Base-by-base conservation (phyloP, 1,140 invertebrate genomes). In the Lepidotrigona ventralis region DNA sequence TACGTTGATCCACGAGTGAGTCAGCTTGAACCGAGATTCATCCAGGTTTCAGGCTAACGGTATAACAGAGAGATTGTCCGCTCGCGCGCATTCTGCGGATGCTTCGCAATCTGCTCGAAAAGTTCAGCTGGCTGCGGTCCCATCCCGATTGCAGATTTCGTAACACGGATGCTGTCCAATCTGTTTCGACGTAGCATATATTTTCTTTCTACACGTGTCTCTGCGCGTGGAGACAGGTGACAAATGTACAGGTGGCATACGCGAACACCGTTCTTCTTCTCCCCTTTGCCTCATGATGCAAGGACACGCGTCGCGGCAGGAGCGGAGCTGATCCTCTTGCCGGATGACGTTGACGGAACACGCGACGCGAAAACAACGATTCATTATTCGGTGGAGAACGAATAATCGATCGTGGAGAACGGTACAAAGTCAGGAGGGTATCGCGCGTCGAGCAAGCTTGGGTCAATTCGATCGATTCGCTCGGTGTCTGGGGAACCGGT, bases 391-490 rank as follows among this genome's bases (percentile, higher is more conserved):
- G 51, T 39, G 74, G 75, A n/a, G n/a, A n/a, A n/a, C n/a, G n/a
- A n/a, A n/a, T n/a, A n/a, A n/a, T 46, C 70, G 68, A 33, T 33
- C 33, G 54, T 46, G 51, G 29, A 74, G 4, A 88, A 88, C 86
- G 86, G 86, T 87, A 87, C 83, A 85, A 83, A 87, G 19, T 15
- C 21, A 69, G 51, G 63, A 64, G 70, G 79, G 33, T 70, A 54
- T 78, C 71, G 87, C 64, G 75, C 86, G 78, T 80, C 58, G 79
- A 85, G 64, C 63, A 39, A 23, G 39, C 79, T 85, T 53, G 83
- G 87, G 76, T 88, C 86, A 86, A 83, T 84, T 88, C 86, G 86
- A 88, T 88, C 87, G 86, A 77, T 86, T 86, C 86, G 58, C 63
- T 64, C 63, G 58, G 51, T 79, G 78, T 33, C 78, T 58, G 83